Base-by-base conservation (phyloP, 2,888 invertebrate species). In the Ashinkailepas kermadecensis region DNA sequence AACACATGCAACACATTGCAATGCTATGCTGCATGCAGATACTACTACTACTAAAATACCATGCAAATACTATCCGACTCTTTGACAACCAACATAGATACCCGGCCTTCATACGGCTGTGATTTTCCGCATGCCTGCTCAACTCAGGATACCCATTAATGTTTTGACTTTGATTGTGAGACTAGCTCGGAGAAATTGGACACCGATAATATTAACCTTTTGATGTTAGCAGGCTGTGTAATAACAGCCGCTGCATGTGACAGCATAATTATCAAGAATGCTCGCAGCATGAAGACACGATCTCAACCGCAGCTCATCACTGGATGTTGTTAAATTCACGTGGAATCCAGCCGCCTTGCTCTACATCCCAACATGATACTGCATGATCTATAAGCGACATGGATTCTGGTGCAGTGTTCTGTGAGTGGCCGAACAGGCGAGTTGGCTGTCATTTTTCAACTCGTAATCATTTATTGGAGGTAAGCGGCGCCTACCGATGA, bases 401-500 rank as follows among this genome's bases (percentile, higher is more conserved):
- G 1, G 39, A 39, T 1, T 39, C 39, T 4, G 39, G 39, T 39
- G 39, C 39, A 39, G 39, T 67, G 25, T 67, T 25, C 25, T 67
- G 25, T 67, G 13, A 9, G 67, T 25, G n/a, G 67, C 15, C 67
- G 23, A 67, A n/a, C 23, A 13, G 13, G 67, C 12, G 8, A 8
- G 67, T 2, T 13, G 23, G 67, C 67, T 15, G 67, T 67, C 23
- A 25, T 67, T 67, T 67, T 25, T 25, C 7, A n/a, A 12, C 25
- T 25, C 12, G 25, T 56, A 54, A 74, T 56, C 74, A 56, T 74
- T 74, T 54, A 11, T 74, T 9, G 21, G 21, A 74, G 74, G 56
- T 74, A 74, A 74, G 56, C 74, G 56, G 15, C 56, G 87, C 84
- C 88, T 88, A 58, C 89, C 89, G 1, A 90, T 90, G 85, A 89